Conservation (phyloP, 2,888 invertebrate genomes). For the Melieria crassipennis region DNA sequence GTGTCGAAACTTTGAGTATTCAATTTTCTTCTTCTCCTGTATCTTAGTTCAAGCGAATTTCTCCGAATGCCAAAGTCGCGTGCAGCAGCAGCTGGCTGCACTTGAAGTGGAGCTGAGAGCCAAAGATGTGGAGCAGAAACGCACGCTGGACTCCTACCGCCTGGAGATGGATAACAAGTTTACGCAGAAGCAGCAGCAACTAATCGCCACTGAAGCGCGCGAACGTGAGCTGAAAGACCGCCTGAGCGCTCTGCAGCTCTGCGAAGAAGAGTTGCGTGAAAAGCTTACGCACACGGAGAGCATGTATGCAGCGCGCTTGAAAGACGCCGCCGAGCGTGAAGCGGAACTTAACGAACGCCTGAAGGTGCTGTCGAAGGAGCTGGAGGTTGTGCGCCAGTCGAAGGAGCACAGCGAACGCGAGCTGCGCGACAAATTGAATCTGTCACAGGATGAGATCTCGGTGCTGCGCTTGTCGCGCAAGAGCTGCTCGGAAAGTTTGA, state of each 20-base stretch:
- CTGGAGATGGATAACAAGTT: conserved; percentile 55
- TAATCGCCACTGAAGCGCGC: conserved; percentile 61
- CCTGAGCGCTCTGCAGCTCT: conserved; percentile 50
- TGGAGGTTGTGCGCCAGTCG: conserved; percentile 54
- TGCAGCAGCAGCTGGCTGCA: conserved; percentile 55
- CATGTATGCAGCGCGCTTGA: conserved; percentile 51
- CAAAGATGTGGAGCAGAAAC: conserved; percentile 55
- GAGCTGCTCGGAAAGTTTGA: conserved; percentile 70
- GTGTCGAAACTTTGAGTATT: not conserved
- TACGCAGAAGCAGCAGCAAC: conserved; percentile 58
- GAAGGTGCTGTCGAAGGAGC: conserved; percentile 56
- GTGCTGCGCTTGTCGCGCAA: conserved; percentile 51
- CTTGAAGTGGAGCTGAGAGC: conserved; percentile 55
- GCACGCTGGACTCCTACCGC: conserved; percentile 53
- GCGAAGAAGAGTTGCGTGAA: conserved; percentile 55
- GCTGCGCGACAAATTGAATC: conserved; percentile 59
- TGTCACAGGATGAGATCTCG: conserved; percentile 62
- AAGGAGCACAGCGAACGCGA: conserved; percentile 60
- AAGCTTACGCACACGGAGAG: conserved; percentile 55
- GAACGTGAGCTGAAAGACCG: conserved; percentile 56
- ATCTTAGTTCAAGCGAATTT: conserved; percentile 70
- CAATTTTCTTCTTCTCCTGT: not conserved
- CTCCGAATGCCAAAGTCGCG: conserved; percentile 58
- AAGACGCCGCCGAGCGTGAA: conserved; percentile 54
- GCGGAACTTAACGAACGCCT: conserved; percentile 59